A percentile compares a stretch with the other conserved stretches of the same genome.
Evolutionary conservation across 2,113 vertebrate species (phyloP).

Genomic region (Caracal caracal): DNA sequence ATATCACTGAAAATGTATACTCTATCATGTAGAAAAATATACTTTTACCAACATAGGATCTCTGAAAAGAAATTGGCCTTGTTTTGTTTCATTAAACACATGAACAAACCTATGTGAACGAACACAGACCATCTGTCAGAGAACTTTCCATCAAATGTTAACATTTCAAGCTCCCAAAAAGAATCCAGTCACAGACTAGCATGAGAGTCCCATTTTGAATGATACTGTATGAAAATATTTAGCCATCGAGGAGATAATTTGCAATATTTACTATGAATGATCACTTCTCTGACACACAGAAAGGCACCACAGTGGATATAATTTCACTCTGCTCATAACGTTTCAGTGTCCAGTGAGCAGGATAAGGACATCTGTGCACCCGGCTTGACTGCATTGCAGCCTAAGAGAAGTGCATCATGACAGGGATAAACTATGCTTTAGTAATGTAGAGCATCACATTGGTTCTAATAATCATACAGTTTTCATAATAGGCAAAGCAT

Average conservation of each 20-base stretch:
- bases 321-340: not conserved
- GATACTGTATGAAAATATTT: not conserved
- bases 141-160: constrained; percentile 34
- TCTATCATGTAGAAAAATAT: not conserved
- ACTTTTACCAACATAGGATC: not conserved
- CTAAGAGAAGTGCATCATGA: not conserved
- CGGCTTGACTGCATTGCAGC: not conserved
- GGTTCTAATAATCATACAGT: not conserved
- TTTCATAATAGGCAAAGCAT: not conserved
- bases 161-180: constrained; percentile 22
- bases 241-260: not conserved
- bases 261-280: not conserved
- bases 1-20: not conserved
- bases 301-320: not conserved
- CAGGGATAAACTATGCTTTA: not conserved
- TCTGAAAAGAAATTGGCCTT: not conserved
- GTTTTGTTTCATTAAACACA: constrained; percentile 9
- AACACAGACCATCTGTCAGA: not conserved
- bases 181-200: not conserved
- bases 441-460: not conserved
- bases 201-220: not conserved
- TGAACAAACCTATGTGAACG: not conserved
- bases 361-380: not conserved
- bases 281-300: not conserved
- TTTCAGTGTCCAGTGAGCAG: not conserved